Base-by-base conservation (phyloP, 2,797 vertebrate genomes). In the Poecilia velifera region DNA sequence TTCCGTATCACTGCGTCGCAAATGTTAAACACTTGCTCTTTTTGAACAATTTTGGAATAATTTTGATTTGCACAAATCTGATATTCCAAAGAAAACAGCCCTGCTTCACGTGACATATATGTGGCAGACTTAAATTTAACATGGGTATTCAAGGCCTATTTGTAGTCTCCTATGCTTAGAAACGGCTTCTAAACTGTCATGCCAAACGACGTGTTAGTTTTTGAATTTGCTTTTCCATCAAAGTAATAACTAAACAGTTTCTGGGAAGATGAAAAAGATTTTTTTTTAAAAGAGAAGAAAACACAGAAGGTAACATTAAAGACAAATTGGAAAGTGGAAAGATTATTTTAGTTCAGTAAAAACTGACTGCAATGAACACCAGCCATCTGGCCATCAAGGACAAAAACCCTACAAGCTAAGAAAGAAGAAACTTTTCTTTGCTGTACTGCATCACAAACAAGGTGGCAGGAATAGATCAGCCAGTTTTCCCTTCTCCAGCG, bases 1-100 rank as follows among this genome's bases (percentile, higher is more conserved):
- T 80, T 47, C 10, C 59, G 80, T 73, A 31, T 68, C 55, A 73
- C 47, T 81, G 73, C 68, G 36, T 8, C 20, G 87, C 76, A 64
- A 73, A 73, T 72, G 45, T 64, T 4, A 28, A 64, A 36, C 31
- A 76, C 25, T 36, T 39, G 3, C 34, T 51, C 51, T 28, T 5
- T 72, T 6, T 62, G 28, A 25, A 13, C 14, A 62, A 20, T 72
- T 39, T 43, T 51, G 10, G 9, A 76, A 72, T 55, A 68, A 72
- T 51, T 31, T 36, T 16, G 10, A 45, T 66, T 77, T 36, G 73
- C 4, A 16, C 71, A 28, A 3, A 53, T 25, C 25, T 76, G 8
- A 31, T 76, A 10, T 77, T 71, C 8, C 7, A 25, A 14, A 20
- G 36, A 46, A 1, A 13, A 46, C 25, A 1, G 5, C n/a, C n/a